Base-by-base conservation (phyloP, 2,888 invertebrate genomes). In the Petrolisthes manimaculis region DNA sequence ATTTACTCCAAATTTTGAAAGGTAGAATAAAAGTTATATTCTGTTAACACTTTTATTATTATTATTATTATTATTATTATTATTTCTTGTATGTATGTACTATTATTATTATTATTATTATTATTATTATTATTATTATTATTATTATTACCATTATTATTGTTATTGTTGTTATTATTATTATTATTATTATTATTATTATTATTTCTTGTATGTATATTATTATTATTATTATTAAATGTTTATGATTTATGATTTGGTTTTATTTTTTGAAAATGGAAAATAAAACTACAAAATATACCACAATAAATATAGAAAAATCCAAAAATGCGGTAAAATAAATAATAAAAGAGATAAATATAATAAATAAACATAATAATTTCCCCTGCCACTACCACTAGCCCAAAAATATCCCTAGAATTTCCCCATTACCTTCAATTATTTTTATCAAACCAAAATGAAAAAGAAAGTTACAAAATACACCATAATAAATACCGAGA, bases 81-180 rank as follows among this genome's bases (percentile, higher is more conserved):
- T 71, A 71, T n/a, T 14, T 71, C 12, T n/a, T 5, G 5, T 71
- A 71, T 14, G 5, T 37, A 24, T 77, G 5, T 80, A 80, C 56
- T 55, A 80, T 21, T 80, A 80, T 21, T 55, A 55, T 5, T 9
- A 54, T n/a, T 80, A 80, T 6, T 56, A 80, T 14, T 37, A 61
- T 37, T 81, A 81, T 61, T 81, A 81, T 37, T 61, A 81, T 14
- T 81, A 81, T 67, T 61, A 61, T 14, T 61, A 56, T 12, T n/a
- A 71, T n/a, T 71, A 71, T n/a, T 71, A 71, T 18, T 71, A 71
- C 71, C 5, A 71, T 5, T 71, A 71, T n/a, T 12, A 12, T 5
- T n/a, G 5, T 12, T 71, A 71, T 5, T n/a, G n/a, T n/a, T 71
- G n/a, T n/a, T 71, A 71, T 18, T 71, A 71, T n/a, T 12, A 71